A percentile compares a stretch with the other conserved stretches of the same genome.
These are phyloP conservation scores for Marmota flaviventris DNA, from an alignment of 2,113 vertebrate species.

Conservation along the genomic window DNA sequence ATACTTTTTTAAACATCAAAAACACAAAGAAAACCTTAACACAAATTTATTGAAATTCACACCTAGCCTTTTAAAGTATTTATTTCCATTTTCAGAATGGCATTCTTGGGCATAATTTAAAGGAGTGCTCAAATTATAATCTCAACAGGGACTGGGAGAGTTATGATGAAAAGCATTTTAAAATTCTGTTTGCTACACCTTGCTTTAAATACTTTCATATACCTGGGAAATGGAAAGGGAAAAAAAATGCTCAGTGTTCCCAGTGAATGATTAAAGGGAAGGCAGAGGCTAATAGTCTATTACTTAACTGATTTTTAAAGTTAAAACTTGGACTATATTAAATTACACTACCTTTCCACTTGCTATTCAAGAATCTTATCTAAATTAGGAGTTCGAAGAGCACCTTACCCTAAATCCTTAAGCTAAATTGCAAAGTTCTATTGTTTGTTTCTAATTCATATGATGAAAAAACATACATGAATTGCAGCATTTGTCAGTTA, in stretches of 20 bases:
- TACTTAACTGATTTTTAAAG: not conserved
- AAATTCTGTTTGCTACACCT: not conserved
- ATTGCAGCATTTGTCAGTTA: conserved; percentile 35
- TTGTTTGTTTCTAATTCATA: not conserved
- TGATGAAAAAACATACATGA: not conserved
- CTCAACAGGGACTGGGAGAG: not conserved
- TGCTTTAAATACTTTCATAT: conserved; percentile 8
- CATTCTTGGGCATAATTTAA: conserved; percentile 36
- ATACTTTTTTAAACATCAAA: not conserved
- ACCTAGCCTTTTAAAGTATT: not conserved
- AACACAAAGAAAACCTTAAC: not conserved
- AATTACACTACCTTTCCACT: not conserved
- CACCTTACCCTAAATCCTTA: not conserved
- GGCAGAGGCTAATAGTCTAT: not conserved
- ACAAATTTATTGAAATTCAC: not conserved
- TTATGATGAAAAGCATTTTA: conserved; percentile 23
- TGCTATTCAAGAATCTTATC: not conserved
- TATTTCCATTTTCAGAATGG: conserved; percentile 15
- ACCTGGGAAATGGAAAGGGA: not conserved
- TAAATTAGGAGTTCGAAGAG: not conserved
- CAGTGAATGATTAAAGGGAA: conserved; percentile 29
- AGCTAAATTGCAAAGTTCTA: not conserved
- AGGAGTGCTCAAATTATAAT: not conserved
- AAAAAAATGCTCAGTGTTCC: not conserved
- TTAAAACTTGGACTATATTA: not conserved